Evolutionary conservation across 2,888 invertebrate species (phyloP).

Genomic region (Apodemia zela): DNA sequence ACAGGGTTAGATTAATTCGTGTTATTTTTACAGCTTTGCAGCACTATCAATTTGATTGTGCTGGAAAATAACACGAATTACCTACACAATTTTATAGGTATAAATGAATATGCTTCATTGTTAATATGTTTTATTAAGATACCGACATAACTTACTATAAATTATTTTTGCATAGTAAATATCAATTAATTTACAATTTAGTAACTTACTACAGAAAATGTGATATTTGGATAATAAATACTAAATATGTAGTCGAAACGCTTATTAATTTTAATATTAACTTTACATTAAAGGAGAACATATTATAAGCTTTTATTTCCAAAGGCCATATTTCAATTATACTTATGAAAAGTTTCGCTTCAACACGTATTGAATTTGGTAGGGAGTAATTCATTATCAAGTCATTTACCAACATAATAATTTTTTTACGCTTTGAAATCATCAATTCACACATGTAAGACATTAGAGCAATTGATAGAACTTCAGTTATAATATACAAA

Average conservation of each 20-base stretch:
- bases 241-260: constrained; percentile 54
- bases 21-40: too few relatives aligned
- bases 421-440: constrained; percentile 42
- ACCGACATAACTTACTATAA: too few relatives aligned
- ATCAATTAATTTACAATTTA: too few relatives aligned
- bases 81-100: too few relatives aligned
- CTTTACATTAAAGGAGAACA: constrained; percentile 59
- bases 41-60: too few relatives aligned
- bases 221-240: too few relatives aligned
- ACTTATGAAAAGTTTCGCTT: constrained; percentile 60
- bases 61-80: too few relatives aligned
- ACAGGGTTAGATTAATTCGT: too few relatives aligned
- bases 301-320: constrained; percentile 42
- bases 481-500: background rate
- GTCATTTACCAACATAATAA: constrained; percentile 51
- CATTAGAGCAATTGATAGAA: constrained; percentile 17
- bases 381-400: constrained; percentile 57
- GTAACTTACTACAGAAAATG: constrained; percentile 32
- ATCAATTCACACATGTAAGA: constrained; percentile 44
- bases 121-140: too few relatives aligned
- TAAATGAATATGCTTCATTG: too few relatives aligned
- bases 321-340: constrained; percentile 53
- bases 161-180: too few relatives aligned
- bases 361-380: constrained; percentile 47
- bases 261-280: constrained; percentile 59